Conservation (phyloP, 2,797 vertebrate species). For the Channa striata region DNA sequence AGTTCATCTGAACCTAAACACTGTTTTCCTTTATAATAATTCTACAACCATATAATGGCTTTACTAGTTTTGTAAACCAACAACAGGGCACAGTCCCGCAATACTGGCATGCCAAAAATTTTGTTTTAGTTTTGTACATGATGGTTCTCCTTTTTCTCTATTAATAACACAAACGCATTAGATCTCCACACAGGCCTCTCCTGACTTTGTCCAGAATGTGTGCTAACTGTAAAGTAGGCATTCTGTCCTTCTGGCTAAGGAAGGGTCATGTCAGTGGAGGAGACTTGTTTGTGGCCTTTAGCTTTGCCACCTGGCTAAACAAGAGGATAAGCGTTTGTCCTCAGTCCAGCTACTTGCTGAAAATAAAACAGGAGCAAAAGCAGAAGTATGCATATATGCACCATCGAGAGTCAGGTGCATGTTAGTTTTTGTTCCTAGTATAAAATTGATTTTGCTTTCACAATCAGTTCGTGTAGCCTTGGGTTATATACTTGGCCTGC, state of each 20-base stretch:
- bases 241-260: slow-evolving; percentile 47
- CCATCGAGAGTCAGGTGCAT: background rate
- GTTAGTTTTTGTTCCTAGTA: slow-evolving; percentile 11
- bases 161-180: background rate
- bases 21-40: background rate
- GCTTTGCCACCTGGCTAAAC: slow-evolving; percentile 72
- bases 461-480: background rate
- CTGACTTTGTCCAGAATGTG: slow-evolving; percentile 42
- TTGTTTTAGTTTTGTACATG: background rate
- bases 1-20: background rate
- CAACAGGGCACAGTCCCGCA: background rate
- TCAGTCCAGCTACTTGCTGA: slow-evolving; percentile 21
- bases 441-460: background rate
- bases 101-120: background rate
- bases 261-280: slow-evolving; percentile 49
- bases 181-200: slow-evolving; percentile 9
- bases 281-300: slow-evolving; percentile 63
- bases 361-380: slow-evolving; percentile 35
- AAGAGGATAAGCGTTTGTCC: slow-evolving; percentile 16
- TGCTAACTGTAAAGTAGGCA: slow-evolving; percentile 70
- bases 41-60: background rate
- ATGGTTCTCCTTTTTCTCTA: background rate
- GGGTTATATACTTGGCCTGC: background rate
- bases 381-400: background rate
- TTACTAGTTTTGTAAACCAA: background rate